These are phyloP conservation scores for Trichogramma pretiosum DNA, from an alignment of 1,140 invertebrate species.

Conservation along the genomic window DNA sequence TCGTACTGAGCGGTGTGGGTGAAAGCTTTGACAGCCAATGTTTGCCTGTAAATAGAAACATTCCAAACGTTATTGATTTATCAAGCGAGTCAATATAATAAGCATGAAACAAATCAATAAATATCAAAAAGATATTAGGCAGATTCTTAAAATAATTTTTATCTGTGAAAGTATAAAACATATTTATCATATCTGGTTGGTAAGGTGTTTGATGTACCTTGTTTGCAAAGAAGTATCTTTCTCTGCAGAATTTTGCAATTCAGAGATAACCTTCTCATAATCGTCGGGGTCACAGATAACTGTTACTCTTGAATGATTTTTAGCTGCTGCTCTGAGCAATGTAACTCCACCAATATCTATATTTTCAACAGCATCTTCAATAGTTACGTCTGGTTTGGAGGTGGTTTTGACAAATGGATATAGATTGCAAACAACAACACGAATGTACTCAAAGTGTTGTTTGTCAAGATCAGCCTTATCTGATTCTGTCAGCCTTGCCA, in stretches of 20 bases:
- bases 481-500: conserved; percentile 60
- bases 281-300: conserved; percentile 89
- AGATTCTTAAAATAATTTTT: too few relatives aligned
- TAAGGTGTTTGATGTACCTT: too few relatives aligned
- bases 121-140: too few relatives aligned
- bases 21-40: conserved; percentile 83
- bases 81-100: too few relatives aligned
- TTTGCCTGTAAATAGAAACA: conserved; percentile 49
- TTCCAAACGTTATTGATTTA: too few relatives aligned
- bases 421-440: conserved; percentile 89
- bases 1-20: conserved; percentile 94
- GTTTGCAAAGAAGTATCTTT: conserved; percentile 63
- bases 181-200: too few relatives aligned
- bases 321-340: conserved; percentile 87
- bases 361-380: conserved; percentile 91
- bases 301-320: conserved; percentile 93
- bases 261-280: conserved; percentile 68
- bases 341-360: conserved; percentile 97
- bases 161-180: too few relatives aligned
- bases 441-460: conserved; percentile 65
- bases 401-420: conserved; percentile 94
- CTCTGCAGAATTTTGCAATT: conserved; percentile 55
- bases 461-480: conserved; percentile 75
- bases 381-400: conserved; percentile 68
- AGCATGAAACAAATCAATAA: too few relatives aligned